phyloP scores from a whole-genome alignment of 2,888 invertebrate species.

The Tenthredo amoena region DNA sequence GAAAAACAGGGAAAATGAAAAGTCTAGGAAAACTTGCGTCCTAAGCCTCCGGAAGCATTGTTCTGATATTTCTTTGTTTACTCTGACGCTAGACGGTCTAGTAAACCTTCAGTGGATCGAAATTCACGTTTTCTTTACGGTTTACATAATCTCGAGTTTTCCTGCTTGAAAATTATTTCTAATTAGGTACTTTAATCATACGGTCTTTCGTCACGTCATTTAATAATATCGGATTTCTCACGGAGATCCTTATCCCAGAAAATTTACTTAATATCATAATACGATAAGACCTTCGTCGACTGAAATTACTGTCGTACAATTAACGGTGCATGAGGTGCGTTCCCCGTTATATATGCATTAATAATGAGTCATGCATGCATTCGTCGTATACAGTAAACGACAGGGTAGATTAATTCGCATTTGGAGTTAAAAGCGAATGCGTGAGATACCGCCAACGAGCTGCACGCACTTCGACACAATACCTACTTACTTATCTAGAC shows the following conservation, averaged over 20 bases:
- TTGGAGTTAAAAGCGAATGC: background rate
- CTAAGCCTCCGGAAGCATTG: conserved; percentile 26
- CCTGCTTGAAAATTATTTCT: background rate
- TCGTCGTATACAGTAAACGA: conserved; percentile 3
- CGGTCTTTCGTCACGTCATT: background rate
- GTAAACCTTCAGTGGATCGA: conserved; percentile 1
- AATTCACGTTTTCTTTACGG: conserved; percentile 7
- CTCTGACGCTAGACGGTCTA: background rate
- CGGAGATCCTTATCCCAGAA: background rate
- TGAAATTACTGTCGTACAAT: conserved; percentile 2
- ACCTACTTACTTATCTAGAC: background rate
- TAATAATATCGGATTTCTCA: background rate
- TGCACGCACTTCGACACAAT: conserved; percentile 22
- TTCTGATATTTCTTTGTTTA: conserved; percentile 44
- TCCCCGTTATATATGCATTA: background rate
- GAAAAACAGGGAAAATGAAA: conserved; percentile 12
- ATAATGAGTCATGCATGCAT: background rate
- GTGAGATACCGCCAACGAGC: conserved; percentile 6
- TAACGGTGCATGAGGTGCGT: background rate
- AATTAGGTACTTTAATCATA: background rate
- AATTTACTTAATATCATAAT: conserved; percentile 2
- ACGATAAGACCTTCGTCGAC: background rate
- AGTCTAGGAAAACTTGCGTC: background rate
- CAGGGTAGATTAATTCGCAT: conserved; percentile 1
- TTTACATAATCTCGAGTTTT: background rate